Conservation (phyloP, 1,140 invertebrate genomes). For the Eueides isabella region DNA sequence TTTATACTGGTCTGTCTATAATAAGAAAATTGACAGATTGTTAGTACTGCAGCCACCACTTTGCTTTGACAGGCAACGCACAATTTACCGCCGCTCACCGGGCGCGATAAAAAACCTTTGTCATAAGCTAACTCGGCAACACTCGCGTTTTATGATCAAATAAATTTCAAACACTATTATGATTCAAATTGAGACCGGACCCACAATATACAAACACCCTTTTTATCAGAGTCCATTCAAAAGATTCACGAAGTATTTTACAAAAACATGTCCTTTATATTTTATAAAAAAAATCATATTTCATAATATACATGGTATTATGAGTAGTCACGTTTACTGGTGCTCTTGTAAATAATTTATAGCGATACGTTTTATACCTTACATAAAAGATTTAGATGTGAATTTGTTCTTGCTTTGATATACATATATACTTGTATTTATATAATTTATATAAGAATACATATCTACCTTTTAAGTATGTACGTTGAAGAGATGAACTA, state of each 20-base stretch:
- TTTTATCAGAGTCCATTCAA: conserved; percentile 59
- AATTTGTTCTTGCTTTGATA: conserved; percentile 20
- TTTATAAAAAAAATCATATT: conserved; percentile 42
- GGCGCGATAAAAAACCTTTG: conserved; percentile 75
- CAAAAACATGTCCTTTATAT: conserved; percentile 54
- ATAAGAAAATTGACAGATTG: conserved; percentile 37
- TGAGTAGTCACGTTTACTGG: conserved; percentile 55
- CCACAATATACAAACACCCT: conserved; percentile 70
- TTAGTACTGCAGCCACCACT: conserved; percentile 34
- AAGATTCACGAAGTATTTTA: conserved; percentile 70
- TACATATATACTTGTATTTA: neutral
- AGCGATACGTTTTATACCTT: conserved; percentile 13
- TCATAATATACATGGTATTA: conserved; percentile 32
- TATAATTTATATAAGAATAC: neutral
- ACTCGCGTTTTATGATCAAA: conserved; percentile 75
- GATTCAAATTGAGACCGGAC: conserved; percentile 73
- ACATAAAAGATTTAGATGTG: conserved; percentile 27
- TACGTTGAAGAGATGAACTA: neutral
- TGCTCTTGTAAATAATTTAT: conserved; percentile 36
- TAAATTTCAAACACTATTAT: conserved; percentile 81
- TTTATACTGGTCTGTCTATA: conserved; percentile 6
- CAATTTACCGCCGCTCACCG: conserved; percentile 73
- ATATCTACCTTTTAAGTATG: neutral
- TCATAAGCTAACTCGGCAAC: conserved; percentile 68
- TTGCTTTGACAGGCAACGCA: conserved; percentile 69